Evolutionary conservation across 2,888 invertebrate species (phyloP).

Genomic region (Chrysomela aeneicollis): DNA sequence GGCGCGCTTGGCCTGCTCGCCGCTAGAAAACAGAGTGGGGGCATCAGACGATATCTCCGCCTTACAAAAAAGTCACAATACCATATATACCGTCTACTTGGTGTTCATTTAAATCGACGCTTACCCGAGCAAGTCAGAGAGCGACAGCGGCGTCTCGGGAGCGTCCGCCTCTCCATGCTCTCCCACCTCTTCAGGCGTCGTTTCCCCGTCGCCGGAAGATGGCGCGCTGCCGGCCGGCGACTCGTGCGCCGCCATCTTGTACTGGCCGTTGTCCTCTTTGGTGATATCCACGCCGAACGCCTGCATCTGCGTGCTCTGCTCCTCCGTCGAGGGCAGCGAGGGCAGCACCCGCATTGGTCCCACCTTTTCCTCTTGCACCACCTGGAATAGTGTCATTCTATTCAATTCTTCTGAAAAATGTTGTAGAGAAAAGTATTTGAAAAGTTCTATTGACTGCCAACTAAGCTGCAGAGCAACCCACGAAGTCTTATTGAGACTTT

Average conservation of each 20-base stretch:
- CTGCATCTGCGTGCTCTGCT: conserved; percentile 73
- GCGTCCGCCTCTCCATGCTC: conserved; percentile 64
- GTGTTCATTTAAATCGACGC: no score
- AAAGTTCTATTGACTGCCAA: no score
- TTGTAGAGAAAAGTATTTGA: no score
- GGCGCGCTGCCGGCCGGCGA: conserved; percentile 73
- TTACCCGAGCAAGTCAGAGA: conserved; percentile 68
- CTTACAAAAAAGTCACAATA: no score
- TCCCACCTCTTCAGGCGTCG: conserved; percentile 71
- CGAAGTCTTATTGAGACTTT: no score
- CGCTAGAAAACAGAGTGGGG: conserved; percentile 64
- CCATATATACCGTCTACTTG: no score
- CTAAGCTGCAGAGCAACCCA: no score
- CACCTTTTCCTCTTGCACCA: conserved; percentile 70
- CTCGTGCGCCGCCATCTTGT: conserved; percentile 78
- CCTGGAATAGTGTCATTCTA: conserved; percentile 39
- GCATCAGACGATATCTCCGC: neutral
- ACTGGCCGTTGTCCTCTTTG: conserved; percentile 84
- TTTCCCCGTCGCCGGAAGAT: conserved; percentile 77
- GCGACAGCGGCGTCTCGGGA: conserved; percentile 67
- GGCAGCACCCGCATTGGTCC: conserved; percentile 73
- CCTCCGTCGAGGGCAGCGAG: conserved; percentile 77
- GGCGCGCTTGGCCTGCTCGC: conserved; percentile 83
- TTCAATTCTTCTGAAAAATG: no score
- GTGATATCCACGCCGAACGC: conserved; percentile 82